These are phyloP conservation scores for Neodiprion fabricii DNA, from an alignment of 1,140 invertebrate genomes.

Conservation along the genomic window DNA sequence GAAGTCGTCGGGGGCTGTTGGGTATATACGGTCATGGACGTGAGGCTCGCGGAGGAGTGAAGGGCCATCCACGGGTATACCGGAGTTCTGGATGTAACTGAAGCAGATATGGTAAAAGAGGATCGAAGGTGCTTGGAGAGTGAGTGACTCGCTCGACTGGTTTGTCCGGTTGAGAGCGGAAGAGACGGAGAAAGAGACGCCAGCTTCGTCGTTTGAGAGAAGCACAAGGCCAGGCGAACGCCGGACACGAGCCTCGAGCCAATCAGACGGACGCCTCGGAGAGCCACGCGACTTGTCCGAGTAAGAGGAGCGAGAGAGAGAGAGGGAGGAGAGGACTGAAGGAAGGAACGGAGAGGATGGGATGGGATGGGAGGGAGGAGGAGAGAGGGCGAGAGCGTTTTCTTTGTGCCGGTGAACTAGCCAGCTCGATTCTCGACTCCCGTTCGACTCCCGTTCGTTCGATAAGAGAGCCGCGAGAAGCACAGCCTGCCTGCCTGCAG, in stretches of 20 bases:
- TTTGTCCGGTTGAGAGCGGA: slow-evolving; percentile 19
- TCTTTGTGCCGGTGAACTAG: neutral
- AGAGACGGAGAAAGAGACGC: slow-evolving; percentile 6
- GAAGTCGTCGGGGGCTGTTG: too few relatives aligned
- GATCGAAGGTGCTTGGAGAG: too few relatives aligned
- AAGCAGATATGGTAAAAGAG: too few relatives aligned
- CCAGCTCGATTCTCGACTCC: neutral
- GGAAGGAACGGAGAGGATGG: slow-evolving; percentile 11
- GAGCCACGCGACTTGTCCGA: slow-evolving; percentile 52
- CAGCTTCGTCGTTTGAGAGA: neutral
- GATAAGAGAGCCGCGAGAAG: neutral
- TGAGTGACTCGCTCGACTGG: slow-evolving; percentile 13
- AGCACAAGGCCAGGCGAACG: slow-evolving; percentile 45
- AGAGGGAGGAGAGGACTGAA: neutral
- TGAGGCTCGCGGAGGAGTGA: too few relatives aligned
- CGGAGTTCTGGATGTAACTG: too few relatives aligned
- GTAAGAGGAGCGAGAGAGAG: slow-evolving; percentile 16
- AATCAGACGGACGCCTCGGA: slow-evolving; percentile 57
- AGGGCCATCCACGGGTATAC: too few relatives aligned
- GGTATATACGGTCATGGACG: too few relatives aligned
- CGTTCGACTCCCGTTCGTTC: neutral
- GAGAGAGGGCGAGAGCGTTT: neutral
- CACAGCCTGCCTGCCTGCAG: neutral
- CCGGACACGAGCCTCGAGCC: slow-evolving; percentile 62
- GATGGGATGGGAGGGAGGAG: slow-evolving; percentile 11